Percentiles rank a stretch among this genome's conserved stretches.
Evolutionary conservation across 2,888 invertebrate species (phyloP).

Genomic region (Drosophila austrosaltans): DNA sequence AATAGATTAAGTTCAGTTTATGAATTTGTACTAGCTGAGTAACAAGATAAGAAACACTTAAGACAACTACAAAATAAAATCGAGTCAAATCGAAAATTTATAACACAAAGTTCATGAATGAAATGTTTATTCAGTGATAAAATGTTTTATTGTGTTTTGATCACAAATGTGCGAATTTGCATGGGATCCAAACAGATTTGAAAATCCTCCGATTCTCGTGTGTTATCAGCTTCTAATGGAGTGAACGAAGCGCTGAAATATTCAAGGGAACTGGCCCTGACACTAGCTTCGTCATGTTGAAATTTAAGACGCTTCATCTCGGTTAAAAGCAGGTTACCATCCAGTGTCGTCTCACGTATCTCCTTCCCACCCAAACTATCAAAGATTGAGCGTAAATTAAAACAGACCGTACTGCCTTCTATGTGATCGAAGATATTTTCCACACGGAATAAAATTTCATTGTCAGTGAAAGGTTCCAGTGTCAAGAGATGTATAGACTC

Average conservation of each 20-base stretch:
- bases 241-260: constrained; percentile 57
- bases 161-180: constrained; percentile 80
- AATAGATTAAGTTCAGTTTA: neutral
- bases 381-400: constrained; percentile 84
- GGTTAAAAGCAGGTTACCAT: constrained; percentile 87
- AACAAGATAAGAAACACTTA: constrained; percentile 2
- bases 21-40: constrained; percentile 1
- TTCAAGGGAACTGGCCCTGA: constrained; percentile 36
- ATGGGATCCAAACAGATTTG: constrained; percentile 71
- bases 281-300: constrained; percentile 52
- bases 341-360: constrained; percentile 87
- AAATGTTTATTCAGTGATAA: neutral
- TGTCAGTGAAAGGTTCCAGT: constrained; percentile 89
- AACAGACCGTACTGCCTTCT: constrained; percentile 83
- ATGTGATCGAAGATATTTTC: constrained; percentile 89
- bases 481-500: constrained; percentile 90
- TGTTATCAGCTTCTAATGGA: constrained; percentile 52
- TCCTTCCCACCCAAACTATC: constrained; percentile 85
- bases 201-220: constrained; percentile 59
- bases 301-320: constrained; percentile 83
- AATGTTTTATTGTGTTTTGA: constrained; percentile 33
- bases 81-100: neutral
- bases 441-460: constrained; percentile 87
- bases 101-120: neutral
- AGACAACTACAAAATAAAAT: neutral